Evolutionary conservation across 2,888 invertebrate species (phyloP).

Genomic region (Philaethria dido): DNA sequence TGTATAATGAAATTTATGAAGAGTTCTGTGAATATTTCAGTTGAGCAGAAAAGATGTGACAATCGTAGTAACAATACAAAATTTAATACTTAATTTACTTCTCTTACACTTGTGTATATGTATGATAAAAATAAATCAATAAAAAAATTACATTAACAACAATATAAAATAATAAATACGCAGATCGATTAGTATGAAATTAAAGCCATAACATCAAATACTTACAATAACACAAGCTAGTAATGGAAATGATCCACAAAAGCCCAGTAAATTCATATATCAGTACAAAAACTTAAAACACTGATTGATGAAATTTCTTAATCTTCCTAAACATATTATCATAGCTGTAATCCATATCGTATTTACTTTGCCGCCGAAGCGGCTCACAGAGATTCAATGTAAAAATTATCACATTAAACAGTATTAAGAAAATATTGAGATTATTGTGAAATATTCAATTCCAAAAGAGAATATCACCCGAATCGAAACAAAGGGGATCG

Average conservation of each 20-base stretch:
- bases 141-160: constrained; percentile 35
- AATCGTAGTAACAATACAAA: constrained; percentile 18
- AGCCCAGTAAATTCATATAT: constrained; percentile 46
- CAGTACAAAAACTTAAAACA: constrained; percentile 39
- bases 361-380: constrained; percentile 18
- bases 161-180: constrained; percentile 41
- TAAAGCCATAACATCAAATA: constrained; percentile 62
- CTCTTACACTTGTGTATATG: constrained; percentile 21
- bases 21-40: neutral
- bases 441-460: constrained; percentile 71
- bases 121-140: constrained; percentile 25
- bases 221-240: constrained; percentile 46
- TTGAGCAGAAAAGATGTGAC: constrained; percentile 14
- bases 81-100: constrained; percentile 18
- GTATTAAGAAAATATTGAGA: constrained; percentile 75
- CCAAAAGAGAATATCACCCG: constrained; percentile 57
- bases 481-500: constrained; percentile 25
- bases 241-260: constrained; percentile 44
- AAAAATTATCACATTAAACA: constrained; percentile 58
- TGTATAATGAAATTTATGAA: constrained; percentile 13
- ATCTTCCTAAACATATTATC: constrained; percentile 10
- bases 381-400: constrained; percentile 46
- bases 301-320: constrained; percentile 18
- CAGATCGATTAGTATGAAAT: constrained; percentile 49
- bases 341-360: constrained; percentile 16